phyloP scores from a whole-genome alignment of 2,113 vertebrate species.

The Coracopsis vasa region DNA sequence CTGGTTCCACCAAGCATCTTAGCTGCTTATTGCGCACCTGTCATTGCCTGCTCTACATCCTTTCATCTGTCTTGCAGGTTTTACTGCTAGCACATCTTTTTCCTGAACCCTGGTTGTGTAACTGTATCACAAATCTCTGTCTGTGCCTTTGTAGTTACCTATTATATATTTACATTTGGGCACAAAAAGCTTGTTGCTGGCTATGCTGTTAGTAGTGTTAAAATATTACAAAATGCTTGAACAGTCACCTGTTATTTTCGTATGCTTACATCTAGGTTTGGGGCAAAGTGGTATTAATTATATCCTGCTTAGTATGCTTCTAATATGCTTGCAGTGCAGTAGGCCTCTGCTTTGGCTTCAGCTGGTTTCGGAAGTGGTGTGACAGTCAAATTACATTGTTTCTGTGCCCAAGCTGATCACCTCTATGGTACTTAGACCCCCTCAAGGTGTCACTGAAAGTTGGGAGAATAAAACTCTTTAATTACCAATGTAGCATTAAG shows the following conservation, averaged over 20 bases:
- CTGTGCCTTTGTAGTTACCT: not conserved
- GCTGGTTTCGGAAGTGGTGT: not conserved
- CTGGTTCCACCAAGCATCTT: not conserved
- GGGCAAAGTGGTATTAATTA: not conserved
- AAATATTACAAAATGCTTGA: not conserved
- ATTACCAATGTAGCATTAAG: not conserved
- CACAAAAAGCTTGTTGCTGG: not conserved
- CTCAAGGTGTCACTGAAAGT: not conserved
- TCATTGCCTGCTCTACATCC: not conserved
- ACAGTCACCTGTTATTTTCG: not conserved
- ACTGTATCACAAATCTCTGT: not conserved
- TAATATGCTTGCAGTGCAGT: not conserved
- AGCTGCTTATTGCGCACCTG: not conserved
- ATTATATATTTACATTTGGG: not conserved
- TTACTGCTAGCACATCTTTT: not conserved
- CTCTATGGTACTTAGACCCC: not conserved
- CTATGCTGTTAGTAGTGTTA: not conserved
- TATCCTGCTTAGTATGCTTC: not conserved
- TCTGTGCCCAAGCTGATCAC: not conserved
- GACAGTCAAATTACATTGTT: not conserved
- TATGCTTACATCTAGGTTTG: not conserved
- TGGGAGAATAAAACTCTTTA: not conserved
- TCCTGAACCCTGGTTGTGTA: not conserved
- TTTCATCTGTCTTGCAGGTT: slow-evolving; percentile 10
- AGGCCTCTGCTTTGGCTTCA: not conserved